Percentiles rank a stretch among this genome's conserved stretches.
Evolutionary conservation across 2,888 invertebrate genomes (phyloP).

Genomic region (Epirrita christyi): DNA sequence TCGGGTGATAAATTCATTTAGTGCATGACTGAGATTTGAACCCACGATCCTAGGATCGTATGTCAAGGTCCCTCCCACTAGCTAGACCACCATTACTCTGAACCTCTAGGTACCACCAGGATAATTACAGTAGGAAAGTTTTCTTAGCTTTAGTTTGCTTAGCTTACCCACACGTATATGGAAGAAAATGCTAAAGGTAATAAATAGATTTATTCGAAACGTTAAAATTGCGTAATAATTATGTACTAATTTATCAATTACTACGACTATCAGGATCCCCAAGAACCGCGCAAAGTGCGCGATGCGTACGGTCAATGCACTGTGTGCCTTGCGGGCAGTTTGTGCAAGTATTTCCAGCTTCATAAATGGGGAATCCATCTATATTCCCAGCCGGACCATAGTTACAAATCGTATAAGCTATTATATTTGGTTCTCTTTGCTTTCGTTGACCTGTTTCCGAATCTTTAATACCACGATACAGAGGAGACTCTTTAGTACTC

Average conservation of each 20-base stretch:
- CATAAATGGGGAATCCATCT: conserved; percentile 76
- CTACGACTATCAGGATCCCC: conserved; percentile 63
- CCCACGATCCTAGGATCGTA: too few relatives aligned
- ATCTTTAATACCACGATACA: conserved; percentile 60
- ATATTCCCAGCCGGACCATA: conserved; percentile 79
- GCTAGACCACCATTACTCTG: too few relatives aligned
- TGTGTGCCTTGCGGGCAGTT: conserved; percentile 73
- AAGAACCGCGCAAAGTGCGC: conserved; percentile 64
- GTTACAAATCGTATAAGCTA: conserved; percentile 77
- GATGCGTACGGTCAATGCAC: conserved; percentile 70
- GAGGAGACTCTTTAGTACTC: conserved; percentile 54
- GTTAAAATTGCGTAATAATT: background rate
- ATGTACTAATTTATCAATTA: background rate
- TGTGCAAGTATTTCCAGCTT: conserved; percentile 64
- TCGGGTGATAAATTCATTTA: too few relatives aligned
- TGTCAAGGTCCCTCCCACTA: too few relatives aligned
- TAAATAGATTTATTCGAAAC: background rate
- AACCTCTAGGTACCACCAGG: too few relatives aligned
- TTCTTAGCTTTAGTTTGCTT: too few relatives aligned
- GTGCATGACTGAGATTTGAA: too few relatives aligned
- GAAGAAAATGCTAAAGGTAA: too few relatives aligned
- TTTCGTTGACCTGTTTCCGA: conserved; percentile 39
- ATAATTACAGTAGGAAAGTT: too few relatives aligned
- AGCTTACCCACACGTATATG: too few relatives aligned
- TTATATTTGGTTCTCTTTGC: conserved; percentile 59